Evolutionary conservation across 1,140 invertebrate genomes (phyloP).

Genomic region (Colletes gigas): DNA sequence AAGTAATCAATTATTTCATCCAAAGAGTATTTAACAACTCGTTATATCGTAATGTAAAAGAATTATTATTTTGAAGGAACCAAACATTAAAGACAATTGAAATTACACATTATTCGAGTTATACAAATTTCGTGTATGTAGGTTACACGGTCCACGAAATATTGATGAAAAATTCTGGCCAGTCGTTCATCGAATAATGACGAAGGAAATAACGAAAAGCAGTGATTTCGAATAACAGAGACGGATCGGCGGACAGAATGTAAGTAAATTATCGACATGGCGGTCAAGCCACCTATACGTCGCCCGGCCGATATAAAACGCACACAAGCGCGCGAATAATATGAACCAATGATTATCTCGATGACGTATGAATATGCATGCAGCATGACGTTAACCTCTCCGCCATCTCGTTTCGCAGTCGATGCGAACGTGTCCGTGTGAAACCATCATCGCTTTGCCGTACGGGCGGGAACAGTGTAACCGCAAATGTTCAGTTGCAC

Average conservation of each 20-base stretch:
- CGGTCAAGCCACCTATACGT: background rate
- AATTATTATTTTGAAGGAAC: too few relatives aligned
- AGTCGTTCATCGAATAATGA: background rate
- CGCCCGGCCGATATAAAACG: conserved; percentile 9
- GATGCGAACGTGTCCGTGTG: background rate
- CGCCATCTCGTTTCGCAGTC: conserved; percentile 16
- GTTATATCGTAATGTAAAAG: too few relatives aligned
- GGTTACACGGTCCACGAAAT: too few relatives aligned
- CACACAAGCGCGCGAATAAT: conserved; percentile 34
- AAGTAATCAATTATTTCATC: too few relatives aligned
- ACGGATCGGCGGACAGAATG: background rate
- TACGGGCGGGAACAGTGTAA: conserved; percentile 3
- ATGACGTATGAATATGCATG: conserved; percentile 58
- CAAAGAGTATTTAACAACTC: too few relatives aligned
- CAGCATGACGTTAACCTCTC: conserved; percentile 32
- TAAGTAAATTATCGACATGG: background rate
- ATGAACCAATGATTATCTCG: conserved; percentile 47
- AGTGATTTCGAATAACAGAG: background rate
- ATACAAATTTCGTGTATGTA: too few relatives aligned
- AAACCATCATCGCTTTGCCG: conserved; percentile 1
- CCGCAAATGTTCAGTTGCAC: conserved; percentile 48
- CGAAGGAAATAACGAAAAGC: background rate
- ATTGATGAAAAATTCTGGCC: too few relatives aligned
- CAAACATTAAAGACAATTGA: too few relatives aligned
- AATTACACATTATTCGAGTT: too few relatives aligned